Conservation (phyloP, 2,113 vertebrate genomes). For the Lucifuga dentata region DNA sequence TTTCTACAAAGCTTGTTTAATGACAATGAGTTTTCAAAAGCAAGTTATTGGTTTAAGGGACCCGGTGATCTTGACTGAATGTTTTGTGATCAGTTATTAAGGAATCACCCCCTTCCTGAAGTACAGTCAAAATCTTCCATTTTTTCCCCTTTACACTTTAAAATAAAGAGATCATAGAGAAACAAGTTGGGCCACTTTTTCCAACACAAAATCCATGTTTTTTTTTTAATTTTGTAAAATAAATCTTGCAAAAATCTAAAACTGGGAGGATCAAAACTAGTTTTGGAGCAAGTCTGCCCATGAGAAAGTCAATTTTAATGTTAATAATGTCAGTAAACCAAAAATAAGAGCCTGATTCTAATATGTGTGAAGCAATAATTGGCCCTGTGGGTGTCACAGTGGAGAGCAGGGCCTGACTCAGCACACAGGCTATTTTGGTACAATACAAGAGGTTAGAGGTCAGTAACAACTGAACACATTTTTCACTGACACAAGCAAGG, state of each 20-base stretch:
- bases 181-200: too few species aligned
- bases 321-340: conserved; percentile 30
- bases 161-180: too few species aligned
- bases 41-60: too few species aligned
- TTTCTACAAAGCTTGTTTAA: too few species aligned
- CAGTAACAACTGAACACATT: conserved; percentile 26
- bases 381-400: conserved; percentile 35
- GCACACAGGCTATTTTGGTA: conserved; percentile 37
- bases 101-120: too few species aligned
- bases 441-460: conserved; percentile 48
- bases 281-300: conserved; percentile 11
- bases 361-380: conserved; percentile 54
- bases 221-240: too few species aligned
- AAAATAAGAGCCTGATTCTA: conserved; percentile 2
- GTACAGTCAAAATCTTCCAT: too few species aligned
- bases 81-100: too few species aligned
- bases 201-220: too few species aligned
- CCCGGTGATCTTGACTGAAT: too few species aligned
- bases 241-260: neutral
- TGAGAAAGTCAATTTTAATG: conserved; percentile 28
- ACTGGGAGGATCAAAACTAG: conserved; percentile 3
- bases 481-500: conserved; percentile 23
- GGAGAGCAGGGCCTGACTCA: conserved; percentile 31
- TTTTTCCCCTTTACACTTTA: too few species aligned
- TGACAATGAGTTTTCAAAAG: too few species aligned